Base-by-base conservation (phyloP, 1,140 invertebrate species). In the Drosophila simulans region DNA sequence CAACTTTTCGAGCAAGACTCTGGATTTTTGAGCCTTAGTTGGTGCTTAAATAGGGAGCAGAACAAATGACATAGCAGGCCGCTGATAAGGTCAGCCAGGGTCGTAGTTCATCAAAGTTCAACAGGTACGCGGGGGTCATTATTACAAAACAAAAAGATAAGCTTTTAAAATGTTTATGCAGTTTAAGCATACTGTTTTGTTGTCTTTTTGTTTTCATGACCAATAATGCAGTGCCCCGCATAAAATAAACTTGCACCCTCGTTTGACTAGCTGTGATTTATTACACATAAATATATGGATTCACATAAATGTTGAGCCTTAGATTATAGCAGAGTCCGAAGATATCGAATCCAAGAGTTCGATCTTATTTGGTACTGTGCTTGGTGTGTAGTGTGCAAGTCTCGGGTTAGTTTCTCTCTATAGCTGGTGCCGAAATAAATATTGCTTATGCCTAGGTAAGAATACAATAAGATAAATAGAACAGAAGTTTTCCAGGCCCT, bases 401-500 rank as follows among this genome's bases (percentile, higher is more conserved):
- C 70, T 56, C 62, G 72, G 78, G 83, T 86, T 83, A 86, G 83
- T 83, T 74, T 75, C 71, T 66, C 75, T 74, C 74, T 79, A 88
- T 51, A 54, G 62, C 12, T 56, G 53, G 59, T 66, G 43, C 63
- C 59, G 65, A 80, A 86, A 86, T 86, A 86, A 86, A 86, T 86
- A 86, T 88, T 83, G 55, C 80, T 89, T 88, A 86, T 64, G 34
- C n/a, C 84, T 89, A 86, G 66, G 54, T 77, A 65, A 49, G 56
- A 86, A 55, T 88, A 82, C 51, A 57, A 73, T 88, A 78, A 77
- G 64, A 77, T 83, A 89, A 80, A 83, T 80, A 70, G 68, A 70
- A 70, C 43, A 76, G 73, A 60, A 83, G 80, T 46, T 54, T 59
- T 74, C 64, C 79, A 80, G 79, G 71, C 84, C 31, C 83, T 88